Evolutionary conservation across 2,888 invertebrate genomes (phyloP).

Genomic region (Meghimatium bilineatum): DNA sequence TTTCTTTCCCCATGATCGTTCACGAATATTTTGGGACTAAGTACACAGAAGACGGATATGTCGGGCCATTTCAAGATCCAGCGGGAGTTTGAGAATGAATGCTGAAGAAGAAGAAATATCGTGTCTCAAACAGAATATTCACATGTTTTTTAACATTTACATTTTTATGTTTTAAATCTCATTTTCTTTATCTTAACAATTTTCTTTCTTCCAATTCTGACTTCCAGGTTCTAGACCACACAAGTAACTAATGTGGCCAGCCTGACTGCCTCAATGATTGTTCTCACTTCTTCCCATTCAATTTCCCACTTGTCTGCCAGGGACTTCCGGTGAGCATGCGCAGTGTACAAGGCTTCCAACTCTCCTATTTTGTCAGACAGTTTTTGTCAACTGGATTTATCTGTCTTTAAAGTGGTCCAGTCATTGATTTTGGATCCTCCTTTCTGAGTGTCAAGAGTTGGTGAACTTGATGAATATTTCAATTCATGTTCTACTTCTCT

Average conservation of each 20-base stretch:
- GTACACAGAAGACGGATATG: no score
- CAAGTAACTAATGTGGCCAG: neutral
- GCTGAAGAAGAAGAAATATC: no score
- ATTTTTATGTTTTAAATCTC: neutral
- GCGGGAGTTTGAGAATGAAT: no score
- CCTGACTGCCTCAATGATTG: neutral
- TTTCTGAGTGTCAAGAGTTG: neutral
- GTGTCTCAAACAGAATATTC: no score
- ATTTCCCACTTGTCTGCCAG: slow-evolving; percentile 34
- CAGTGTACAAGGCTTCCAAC: slow-evolving; percentile 28
- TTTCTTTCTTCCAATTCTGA: neutral
- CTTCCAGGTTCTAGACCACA: neutral
- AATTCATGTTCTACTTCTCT: neutral
- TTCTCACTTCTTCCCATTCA: slow-evolving; percentile 11
- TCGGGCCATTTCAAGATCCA: no score
- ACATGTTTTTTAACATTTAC: no score
- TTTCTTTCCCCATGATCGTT: no score
- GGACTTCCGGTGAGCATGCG: slow-evolving; percentile 23
- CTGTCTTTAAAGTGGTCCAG: slow-evolving; percentile 19
- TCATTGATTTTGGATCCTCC: slow-evolving; percentile 19
- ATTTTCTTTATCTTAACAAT: neutral
- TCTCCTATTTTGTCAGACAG: slow-evolving; percentile 23
- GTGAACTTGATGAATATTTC: neutral
- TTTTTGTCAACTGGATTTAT: slow-evolving; percentile 27
- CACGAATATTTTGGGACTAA: no score